A percentile compares a stretch with the other conserved stretches of the same genome.
Evolutionary conservation across 1,140 invertebrate species (phyloP).

Genomic region (Dreissena polymorpha): DNA sequence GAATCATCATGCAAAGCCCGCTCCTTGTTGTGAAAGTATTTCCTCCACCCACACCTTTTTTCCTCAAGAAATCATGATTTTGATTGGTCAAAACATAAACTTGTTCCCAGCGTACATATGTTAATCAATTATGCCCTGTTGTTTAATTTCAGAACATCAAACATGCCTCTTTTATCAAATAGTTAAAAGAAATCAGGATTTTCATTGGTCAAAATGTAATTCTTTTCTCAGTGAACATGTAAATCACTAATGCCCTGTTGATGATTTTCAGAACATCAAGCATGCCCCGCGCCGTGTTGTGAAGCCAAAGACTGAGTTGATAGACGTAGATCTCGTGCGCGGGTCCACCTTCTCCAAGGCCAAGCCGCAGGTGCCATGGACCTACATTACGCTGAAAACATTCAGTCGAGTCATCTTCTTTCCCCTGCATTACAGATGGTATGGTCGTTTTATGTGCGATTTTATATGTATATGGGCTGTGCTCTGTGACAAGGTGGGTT

Average conservation of each 20-base stretch:
- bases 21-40: no score
- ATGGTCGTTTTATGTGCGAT: slow-evolving; percentile 28
- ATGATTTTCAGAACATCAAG: slow-evolving; percentile 85
- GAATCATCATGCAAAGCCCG: no score
- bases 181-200: not conserved
- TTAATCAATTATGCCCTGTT: no score
- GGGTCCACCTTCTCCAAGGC: slow-evolving; percentile 95
- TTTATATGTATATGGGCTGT: no score
- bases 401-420: slow-evolving; percentile 89
- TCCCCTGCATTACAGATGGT: slow-evolving; percentile 89
- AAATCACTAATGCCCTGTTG: no score
- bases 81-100: no score
- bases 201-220: not conserved
- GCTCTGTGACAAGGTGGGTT: no score
- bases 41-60: no score
- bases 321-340: slow-evolving; percentile 97
- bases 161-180: not conserved
- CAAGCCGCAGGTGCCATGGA: slow-evolving; percentile 93
- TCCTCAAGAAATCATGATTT: no score
- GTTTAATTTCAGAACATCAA: no score
- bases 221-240: not conserved
- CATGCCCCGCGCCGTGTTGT: slow-evolving; percentile 92
- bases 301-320: slow-evolving; percentile 94
- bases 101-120: no score
- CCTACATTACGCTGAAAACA: slow-evolving; percentile 89